These are phyloP conservation scores for Drosophila sturtevanti DNA, from an alignment of 1,140 invertebrate species.

Conservation along the genomic window DNA sequence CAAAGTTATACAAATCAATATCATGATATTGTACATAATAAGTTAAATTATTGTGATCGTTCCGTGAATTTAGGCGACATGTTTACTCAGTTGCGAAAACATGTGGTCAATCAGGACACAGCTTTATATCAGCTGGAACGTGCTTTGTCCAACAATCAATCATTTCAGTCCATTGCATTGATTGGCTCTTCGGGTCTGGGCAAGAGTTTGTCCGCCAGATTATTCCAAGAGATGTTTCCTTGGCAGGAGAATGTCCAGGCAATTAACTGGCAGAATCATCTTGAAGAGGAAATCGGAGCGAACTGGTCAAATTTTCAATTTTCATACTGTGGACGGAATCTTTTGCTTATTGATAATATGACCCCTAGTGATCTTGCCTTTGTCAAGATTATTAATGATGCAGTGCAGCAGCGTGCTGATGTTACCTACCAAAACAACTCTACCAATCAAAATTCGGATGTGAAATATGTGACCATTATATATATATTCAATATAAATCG, in stretches of 20 bases:
- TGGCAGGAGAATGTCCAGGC: conserved; percentile 51
- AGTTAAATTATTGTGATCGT: conserved; percentile 54
- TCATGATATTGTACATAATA: conserved; percentile 56
- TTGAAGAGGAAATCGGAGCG: background rate
- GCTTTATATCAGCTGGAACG: conserved; percentile 48
- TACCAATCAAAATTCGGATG: background rate
- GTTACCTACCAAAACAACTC: background rate
- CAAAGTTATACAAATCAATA: conserved; percentile 40
- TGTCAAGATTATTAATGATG: conserved; percentile 24
- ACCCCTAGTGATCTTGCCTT: conserved; percentile 20
- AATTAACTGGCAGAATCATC: conserved; percentile 30
- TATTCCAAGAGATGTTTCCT: conserved; percentile 40
- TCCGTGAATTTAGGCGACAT: conserved; percentile 18
- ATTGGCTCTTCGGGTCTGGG: conserved; percentile 51
- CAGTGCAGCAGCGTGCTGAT: background rate
- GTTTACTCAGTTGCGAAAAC: conserved; percentile 21
- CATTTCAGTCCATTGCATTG: conserved; percentile 40
- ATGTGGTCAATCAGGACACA: conserved; percentile 54
- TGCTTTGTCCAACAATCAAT: conserved; percentile 28
- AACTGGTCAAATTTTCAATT: conserved; percentile 2
- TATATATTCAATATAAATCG: conserved; percentile 53
- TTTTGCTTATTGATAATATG: conserved; percentile 57
- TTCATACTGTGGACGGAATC: conserved; percentile 47
- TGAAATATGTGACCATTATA: conserved; percentile 40
- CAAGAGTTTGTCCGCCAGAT: conserved; percentile 42